These are phyloP conservation scores for Athalia rosae DNA, from an alignment of 2,888 invertebrate genomes.

Conservation along the genomic window DNA sequence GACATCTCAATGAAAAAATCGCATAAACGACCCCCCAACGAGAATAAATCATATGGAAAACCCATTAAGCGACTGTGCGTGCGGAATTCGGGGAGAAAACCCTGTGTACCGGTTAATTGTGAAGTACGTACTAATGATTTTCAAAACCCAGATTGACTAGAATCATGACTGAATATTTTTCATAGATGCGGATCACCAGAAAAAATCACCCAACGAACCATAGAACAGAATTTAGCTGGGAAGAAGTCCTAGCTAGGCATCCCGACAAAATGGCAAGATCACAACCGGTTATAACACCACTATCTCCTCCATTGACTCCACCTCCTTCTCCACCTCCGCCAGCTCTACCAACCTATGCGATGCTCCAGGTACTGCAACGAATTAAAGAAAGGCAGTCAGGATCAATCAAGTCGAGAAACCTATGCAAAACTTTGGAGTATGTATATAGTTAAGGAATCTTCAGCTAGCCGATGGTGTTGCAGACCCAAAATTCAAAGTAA, in stretches of 20 bases:
- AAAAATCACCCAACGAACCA: constrained; percentile 60
- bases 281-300: constrained; percentile 60
- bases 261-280: constrained; percentile 73
- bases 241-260: constrained; percentile 72
- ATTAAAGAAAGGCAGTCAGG: constrained; percentile 76
- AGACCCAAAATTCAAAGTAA: background rate
- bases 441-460: constrained; percentile 46
- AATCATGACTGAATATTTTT: background rate
- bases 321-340: constrained; percentile 66
- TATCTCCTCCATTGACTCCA: constrained; percentile 59
- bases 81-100: constrained; percentile 63
- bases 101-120: constrained; percentile 69
- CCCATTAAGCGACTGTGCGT: constrained; percentile 65
- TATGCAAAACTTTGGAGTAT: constrained; percentile 65
- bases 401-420: constrained; percentile 58
- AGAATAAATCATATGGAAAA: constrained; percentile 62
- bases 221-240: constrained; percentile 72
- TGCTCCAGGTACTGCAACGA: constrained; percentile 81
- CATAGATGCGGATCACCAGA: constrained; percentile 68
- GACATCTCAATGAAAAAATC: constrained; percentile 23
- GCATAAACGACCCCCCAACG: constrained; percentile 67
- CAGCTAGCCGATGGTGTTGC: background rate
- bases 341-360: constrained; percentile 80
- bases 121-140: constrained; percentile 58
- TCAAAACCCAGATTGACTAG: background rate